Evolutionary conservation across 2,797 vertebrate species (phyloP), one percentile per base, ranked within the genome.

Genomic region (Cynodonichthys magdalenae): DNA sequence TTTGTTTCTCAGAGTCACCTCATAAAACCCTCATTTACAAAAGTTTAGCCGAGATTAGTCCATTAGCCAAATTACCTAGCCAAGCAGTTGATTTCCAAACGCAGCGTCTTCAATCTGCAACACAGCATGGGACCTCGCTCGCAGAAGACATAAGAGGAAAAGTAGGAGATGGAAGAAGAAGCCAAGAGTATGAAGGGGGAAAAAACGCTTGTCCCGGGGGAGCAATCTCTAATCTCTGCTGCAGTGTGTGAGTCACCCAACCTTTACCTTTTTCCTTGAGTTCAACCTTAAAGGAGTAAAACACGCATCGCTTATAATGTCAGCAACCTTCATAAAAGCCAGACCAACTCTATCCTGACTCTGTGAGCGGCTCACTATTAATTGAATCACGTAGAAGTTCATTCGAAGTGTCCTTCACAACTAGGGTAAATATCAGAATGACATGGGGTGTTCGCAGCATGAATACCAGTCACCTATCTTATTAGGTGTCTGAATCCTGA

Each of bases 11-110:
- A 71, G 89, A 90, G 89, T 89, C 87, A 90, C 87, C 91, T 91
- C 91, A 91, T 93, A 92, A 93, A 94, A 91, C 77, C 85, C 89
- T 89, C 89, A 90, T 93, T 94, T 93, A 82, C 82, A 90, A 92
- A 90, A 93, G 89, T 92, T 92, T 89, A 92, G 86, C 89, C 82
- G 74, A 90, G 91, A 93, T 94, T 91, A 92, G 90, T 92, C 89
- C 92, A 93, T 93, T 94, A 93, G 90, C 92, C 83, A 90, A 93
- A 93, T 92, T 93, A 93, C 83, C 88, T 88, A 91, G 90, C 91
- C 87, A 91, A 93, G 90, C 90, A 92, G 88, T 89, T 94, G 91
- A 92, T 91, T 93, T 91, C 80, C 87, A 87, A 85, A 91, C 81
- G 87, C 80, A 58, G 82, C 79, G 77, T 89, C 92, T 91, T 93